phyloP scores from a whole-genome alignment of 2,797 vertebrate genomes.

The Myotis pilosus region DNA sequence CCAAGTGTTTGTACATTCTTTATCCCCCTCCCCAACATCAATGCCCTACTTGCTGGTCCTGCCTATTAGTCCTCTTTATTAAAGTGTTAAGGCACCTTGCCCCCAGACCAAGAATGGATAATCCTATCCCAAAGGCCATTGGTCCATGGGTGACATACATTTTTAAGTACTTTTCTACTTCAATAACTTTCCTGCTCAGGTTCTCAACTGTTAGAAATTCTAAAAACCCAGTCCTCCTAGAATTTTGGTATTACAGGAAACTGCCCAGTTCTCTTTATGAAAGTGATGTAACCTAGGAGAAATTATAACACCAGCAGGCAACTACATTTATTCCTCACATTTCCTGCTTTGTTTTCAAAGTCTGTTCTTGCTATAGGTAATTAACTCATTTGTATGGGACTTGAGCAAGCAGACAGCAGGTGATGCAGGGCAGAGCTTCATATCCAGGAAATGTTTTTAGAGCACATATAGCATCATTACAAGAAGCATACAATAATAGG shows the following conservation, averaged over 20 bases:
- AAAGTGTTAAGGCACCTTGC: not conserved
- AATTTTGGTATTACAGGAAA: not conserved
- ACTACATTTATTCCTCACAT: not conserved
- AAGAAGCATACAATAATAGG: not conserved
- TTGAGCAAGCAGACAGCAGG: not conserved
- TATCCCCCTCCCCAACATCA: not conserved
- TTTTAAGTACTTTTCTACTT: not conserved
- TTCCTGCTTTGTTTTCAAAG: constrained; percentile 42
- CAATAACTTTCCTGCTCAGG: not conserved
- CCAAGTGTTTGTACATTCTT: not conserved
- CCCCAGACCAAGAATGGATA: not conserved
- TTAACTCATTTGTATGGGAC: constrained; percentile 46
- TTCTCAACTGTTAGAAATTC: not conserved
- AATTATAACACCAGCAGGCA: not conserved
- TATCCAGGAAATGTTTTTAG: not conserved
- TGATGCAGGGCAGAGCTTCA: not conserved
- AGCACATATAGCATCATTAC: not conserved
- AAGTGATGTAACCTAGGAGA: not conserved
- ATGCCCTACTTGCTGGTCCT: not conserved
- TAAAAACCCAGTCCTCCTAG: not conserved
- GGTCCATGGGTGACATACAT: not conserved
- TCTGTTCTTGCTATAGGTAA: constrained; percentile 33
- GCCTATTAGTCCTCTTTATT: not conserved
- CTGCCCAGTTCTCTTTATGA: not conserved
- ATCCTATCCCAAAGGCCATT: not conserved